Conservation (phyloP, 2,888 invertebrate species). For the Temnothorax ravouxi region DNA sequence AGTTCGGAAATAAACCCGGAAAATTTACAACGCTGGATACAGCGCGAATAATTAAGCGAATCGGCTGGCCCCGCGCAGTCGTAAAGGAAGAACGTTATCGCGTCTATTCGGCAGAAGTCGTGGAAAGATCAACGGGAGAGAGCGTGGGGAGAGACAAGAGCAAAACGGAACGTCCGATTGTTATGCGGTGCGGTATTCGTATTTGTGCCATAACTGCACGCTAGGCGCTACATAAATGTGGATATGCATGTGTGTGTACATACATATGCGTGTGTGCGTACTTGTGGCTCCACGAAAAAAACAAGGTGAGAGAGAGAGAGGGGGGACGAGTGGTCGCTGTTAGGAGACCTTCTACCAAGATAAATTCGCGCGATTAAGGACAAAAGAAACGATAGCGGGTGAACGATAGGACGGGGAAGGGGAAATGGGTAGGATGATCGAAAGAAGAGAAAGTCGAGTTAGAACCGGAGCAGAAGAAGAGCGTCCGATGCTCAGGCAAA, state of each 20-base stretch:
- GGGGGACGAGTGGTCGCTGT: slow-evolving; percentile 16
- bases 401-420: slow-evolving; percentile 21
- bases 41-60: slow-evolving; percentile 68
- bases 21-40: slow-evolving; percentile 42
- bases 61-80: slow-evolving; percentile 38
- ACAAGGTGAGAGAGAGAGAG: not conserved
- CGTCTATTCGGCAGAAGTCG: slow-evolving; percentile 63
- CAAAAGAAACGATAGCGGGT: slow-evolving; percentile 59
- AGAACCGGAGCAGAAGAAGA: not conserved
- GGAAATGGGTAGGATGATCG: slow-evolving; percentile 12
- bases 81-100: slow-evolving; percentile 67
- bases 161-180: slow-evolving; percentile 59
- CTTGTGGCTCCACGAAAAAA: not conserved
- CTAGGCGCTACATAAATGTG: not conserved
- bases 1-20: slow-evolving; percentile 35
- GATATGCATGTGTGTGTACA: not conserved
- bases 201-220: slow-evolving; percentile 16
- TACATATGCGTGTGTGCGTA: not conserved
- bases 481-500: slow-evolving; percentile 51
- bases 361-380: slow-evolving; percentile 80
- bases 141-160: not conserved
- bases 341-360: slow-evolving; percentile 75
- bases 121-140: slow-evolving; percentile 60
- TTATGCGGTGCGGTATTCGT: slow-evolving; percentile 46
- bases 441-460: slow-evolving; percentile 39